Base-by-base conservation (phyloP, 2,113 vertebrate species). In the Proterorhinus semilunaris region DNA sequence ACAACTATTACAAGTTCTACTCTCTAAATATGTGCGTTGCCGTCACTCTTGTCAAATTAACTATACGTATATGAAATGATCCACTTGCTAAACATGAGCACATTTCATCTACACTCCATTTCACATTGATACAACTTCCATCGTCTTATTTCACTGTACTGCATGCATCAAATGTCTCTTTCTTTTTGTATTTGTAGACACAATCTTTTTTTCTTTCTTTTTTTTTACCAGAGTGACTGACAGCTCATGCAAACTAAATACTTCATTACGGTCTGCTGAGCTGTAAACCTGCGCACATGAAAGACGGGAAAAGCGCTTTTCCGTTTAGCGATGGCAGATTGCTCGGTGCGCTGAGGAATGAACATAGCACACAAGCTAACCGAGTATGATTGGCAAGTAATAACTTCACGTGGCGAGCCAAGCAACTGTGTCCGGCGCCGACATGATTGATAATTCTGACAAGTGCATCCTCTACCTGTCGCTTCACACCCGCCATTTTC, bases 371-470 rank as follows among this genome's bases (percentile, higher is more conserved):
- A 66, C 68, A 44, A 59, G 66, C 54, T 45, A 80, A 61, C 69
- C 55, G 42, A 52, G 64, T 79, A 73, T 80, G 80, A 83, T 76
- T 74, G 75, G 70, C 75, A 82, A 72, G 71, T 78, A 83, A 81
- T 84, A 76, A 82, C 68, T 61, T 45, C 71, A 72, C 16, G 8
- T 66, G 62, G 50, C 59, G 78, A 79, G 72, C 65, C 63, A 69
- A 59, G 65, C 46, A 21, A 58, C 59, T 57, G 55, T 76, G 78
- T 82, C 78, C 72, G 65, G 74, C 66, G 49, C 54, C 72, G 71
- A 81, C 67, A 43, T 70, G 69, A 79, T 62, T 78, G 75, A 84
- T 83, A 85, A 76, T 74, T 82, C 75, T 81, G 75, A 85, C 79
- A 76, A 72, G 59, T 75, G 66, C 50, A 76, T 83, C 53, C 75